These are phyloP conservation scores for Dromococcyx pavoninus DNA, from an alignment of 2,797 vertebrate species.

Conservation along the genomic window DNA sequence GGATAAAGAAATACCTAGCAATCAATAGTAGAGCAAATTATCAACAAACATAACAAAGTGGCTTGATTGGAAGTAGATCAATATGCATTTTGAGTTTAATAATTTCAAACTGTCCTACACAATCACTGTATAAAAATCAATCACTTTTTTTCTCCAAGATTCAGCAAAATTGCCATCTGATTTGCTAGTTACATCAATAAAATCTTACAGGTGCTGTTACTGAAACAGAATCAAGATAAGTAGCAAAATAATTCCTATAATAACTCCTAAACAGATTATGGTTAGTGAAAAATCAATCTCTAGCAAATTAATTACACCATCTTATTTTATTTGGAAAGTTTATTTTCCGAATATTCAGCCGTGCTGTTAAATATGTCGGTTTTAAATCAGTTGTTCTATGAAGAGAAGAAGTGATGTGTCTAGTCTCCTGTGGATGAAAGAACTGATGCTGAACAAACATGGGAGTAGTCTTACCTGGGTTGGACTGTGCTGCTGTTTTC, in stretches of 20 bases:
- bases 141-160: not conserved
- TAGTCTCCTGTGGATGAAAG: not conserved
- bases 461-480: not conserved
- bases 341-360: not conserved
- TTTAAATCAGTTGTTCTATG: not conserved
- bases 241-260: conserved; percentile 8
- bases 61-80: not conserved
- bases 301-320: not conserved
- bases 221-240: conserved; percentile 25
- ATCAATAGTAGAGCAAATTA: not conserved
- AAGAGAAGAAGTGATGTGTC: not conserved
- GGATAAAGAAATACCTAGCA: not conserved
- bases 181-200: conserved; percentile 45
- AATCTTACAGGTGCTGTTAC: conserved; percentile 21
- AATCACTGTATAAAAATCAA: conserved; percentile 7
- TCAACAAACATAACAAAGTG: conserved; percentile 4
- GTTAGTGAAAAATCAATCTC: not conserved
- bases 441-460: not conserved
- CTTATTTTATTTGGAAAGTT: not conserved
- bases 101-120: not conserved
- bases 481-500: not conserved
- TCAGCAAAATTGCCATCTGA: conserved; percentile 31
- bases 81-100: conserved; percentile 12
- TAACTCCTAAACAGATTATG: not conserved
- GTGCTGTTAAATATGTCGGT: conserved; percentile 1